These are phyloP conservation scores for Gymnogyps californianus DNA, from an alignment of 2,113 vertebrate species.

Conservation along the genomic window DNA sequence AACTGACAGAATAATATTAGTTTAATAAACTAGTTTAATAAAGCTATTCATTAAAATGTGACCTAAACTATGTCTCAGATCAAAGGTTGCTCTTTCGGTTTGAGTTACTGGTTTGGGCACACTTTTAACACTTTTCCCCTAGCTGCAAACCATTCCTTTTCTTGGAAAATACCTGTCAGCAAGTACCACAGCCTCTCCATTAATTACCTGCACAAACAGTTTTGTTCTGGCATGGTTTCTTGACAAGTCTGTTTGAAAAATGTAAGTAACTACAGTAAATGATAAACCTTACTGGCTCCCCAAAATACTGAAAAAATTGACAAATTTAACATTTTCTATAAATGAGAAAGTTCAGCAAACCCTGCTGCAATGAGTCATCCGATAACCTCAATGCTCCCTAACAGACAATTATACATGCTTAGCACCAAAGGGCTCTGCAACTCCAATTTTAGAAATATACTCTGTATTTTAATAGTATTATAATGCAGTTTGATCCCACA, in stretches of 20 bases:
- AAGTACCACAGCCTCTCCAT: constrained; percentile 36
- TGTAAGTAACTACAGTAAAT: neutral
- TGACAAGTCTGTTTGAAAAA: constrained; percentile 19
- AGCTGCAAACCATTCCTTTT: constrained; percentile 41
- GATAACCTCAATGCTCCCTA: neutral
- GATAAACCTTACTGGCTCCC: neutral
- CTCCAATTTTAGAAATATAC: neutral
- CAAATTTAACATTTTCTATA: neutral
- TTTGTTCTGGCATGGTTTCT: constrained; percentile 42
- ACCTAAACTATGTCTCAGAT: constrained; percentile 40
- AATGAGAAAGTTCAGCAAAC: neutral
- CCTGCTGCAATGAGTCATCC: neutral
- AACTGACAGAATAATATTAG: constrained; percentile 62
- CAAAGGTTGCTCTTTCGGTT: constrained; percentile 42
- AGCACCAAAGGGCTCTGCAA: neutral
- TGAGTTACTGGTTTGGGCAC: constrained; percentile 39
- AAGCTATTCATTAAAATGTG: constrained; percentile 55
- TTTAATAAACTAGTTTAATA: constrained; percentile 60
- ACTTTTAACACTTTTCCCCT: constrained; percentile 36
- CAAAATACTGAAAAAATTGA: neutral
- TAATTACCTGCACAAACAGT: constrained; percentile 21
- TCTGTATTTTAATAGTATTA: neutral
- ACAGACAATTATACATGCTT: neutral
- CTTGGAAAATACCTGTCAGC: constrained; percentile 56
- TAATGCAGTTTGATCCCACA: neutral